A percentile compares a stretch with the other conserved stretches of the same genome.
phyloP scores from a whole-genome alignment of 1,140 invertebrate species.

The Vanessa atalanta region DNA sequence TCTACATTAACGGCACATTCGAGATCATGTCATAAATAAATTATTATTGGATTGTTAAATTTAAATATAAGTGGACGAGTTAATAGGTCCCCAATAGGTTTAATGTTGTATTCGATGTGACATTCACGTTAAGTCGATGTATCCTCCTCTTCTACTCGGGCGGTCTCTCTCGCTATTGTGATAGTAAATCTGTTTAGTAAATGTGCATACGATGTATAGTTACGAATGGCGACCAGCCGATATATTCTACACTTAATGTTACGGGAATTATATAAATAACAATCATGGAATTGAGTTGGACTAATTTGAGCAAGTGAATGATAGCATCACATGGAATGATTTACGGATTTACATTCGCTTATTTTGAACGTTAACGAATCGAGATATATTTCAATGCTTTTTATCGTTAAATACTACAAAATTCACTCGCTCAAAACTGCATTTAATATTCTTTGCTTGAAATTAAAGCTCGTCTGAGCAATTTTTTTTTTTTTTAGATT shows the following conservation, averaged over 20 bases:
- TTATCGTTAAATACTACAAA: neutral
- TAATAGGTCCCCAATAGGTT: slow-evolving; percentile 61
- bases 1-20: slow-evolving; percentile 47
- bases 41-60: slow-evolving; percentile 68
- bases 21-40: slow-evolving; percentile 66
- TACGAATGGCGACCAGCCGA: slow-evolving; percentile 17
- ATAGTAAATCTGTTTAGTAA: slow-evolving; percentile 31
- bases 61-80: slow-evolving; percentile 59
- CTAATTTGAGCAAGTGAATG: slow-evolving; percentile 30
- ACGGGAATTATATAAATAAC: slow-evolving; percentile 9
- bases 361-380: neutral
- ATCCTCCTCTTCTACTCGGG: slow-evolving; percentile 55
- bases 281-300: slow-evolving; percentile 10
- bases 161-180: slow-evolving; percentile 57
- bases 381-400: too few species aligned
- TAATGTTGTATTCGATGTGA: slow-evolving; percentile 74
- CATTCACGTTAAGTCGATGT: slow-evolving; percentile 72
- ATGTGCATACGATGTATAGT: slow-evolving; percentile 44
- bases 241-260: slow-evolving; percentile 31
- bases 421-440: slow-evolving; percentile 56
- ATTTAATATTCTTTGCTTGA: slow-evolving; percentile 52
- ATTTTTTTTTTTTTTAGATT: slow-evolving; percentile 48
- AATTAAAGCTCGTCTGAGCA: slow-evolving; percentile 55
- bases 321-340: neutral
- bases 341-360: neutral